A percentile compares a stretch with the other conserved stretches of the same genome.
Conservation (phyloP, 2,888 invertebrate species). For the Sturmia bella region DNA sequence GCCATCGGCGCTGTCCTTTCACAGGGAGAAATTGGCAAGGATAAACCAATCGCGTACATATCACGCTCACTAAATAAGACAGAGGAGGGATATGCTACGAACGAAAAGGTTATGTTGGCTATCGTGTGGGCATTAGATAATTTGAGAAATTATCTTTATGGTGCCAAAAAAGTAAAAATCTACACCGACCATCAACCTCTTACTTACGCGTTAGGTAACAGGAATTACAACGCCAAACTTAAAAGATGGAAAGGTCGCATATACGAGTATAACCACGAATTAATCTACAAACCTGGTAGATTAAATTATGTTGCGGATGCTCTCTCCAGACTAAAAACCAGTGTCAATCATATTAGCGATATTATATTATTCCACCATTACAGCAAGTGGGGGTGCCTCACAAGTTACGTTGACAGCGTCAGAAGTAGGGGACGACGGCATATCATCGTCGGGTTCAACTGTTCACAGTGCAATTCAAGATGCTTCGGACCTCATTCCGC, state of each 20-base stretch:
- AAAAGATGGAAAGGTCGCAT: slow-evolving; percentile 36
- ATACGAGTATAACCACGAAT: background rate
- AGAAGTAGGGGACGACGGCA: background rate
- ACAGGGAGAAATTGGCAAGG: slow-evolving; percentile 1
- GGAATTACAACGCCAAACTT: slow-evolving; percentile 21
- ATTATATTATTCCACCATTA: background rate
- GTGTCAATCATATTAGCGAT: slow-evolving; percentile 13
- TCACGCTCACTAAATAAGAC: background rate
- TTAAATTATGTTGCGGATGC: slow-evolving; percentile 40
- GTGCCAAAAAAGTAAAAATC: background rate
- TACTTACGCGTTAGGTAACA: slow-evolving; percentile 37
- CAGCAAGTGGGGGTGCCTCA: background rate
- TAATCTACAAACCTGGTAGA: slow-evolving; percentile 38
- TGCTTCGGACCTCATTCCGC: no score
- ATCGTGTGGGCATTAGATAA: background rate
- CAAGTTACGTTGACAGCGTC: background rate
- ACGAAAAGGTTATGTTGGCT: background rate
- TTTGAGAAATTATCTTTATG: no score
- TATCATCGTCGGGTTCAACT: background rate
- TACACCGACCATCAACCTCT: slow-evolving; percentile 38
- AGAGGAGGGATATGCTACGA: background rate
- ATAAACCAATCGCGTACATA: background rate
- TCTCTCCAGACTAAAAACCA: slow-evolving; percentile 30
- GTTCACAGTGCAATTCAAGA: background rate
- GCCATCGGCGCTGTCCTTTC: background rate